phyloP scores from a whole-genome alignment of 2,797 vertebrate species.

The Poecilia picta region DNA sequence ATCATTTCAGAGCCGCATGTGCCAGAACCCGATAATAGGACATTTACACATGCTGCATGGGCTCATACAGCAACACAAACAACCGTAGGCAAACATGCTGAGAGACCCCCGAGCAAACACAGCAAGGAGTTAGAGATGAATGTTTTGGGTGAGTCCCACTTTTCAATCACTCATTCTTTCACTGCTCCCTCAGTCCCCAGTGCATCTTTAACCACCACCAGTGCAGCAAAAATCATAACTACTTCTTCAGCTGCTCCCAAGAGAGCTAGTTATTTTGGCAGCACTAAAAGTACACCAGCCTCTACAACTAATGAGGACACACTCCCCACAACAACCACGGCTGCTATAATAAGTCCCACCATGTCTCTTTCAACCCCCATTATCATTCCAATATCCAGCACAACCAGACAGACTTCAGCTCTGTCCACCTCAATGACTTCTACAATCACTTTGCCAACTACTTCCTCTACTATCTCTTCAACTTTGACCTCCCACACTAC shows the following conservation, averaged over 20 bases:
- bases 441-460: slow-evolving; percentile 20
- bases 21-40: slow-evolving; percentile 17
- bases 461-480: not conserved
- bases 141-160: slow-evolving; percentile 30
- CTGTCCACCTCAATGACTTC: slow-evolving; percentile 23
- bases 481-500: slow-evolving; percentile 12
- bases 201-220: slow-evolving; percentile 16
- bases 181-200: slow-evolving; percentile 21
- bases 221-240: slow-evolving; percentile 36
- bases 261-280: slow-evolving; percentile 22
- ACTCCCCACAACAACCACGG: slow-evolving; percentile 25
- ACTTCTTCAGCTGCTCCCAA: slow-evolving; percentile 28
- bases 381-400: slow-evolving; percentile 52
- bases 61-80: slow-evolving; percentile 36
- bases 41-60: slow-evolving; percentile 36
- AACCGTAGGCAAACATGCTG: slow-evolving; percentile 41
- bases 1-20: slow-evolving; percentile 25
- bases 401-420: slow-evolving; percentile 25
- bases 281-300: slow-evolving; percentile 23
- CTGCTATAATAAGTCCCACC: slow-evolving; percentile 22
- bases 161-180: slow-evolving; percentile 33
- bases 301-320: slow-evolving; percentile 26
- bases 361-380: slow-evolving; percentile 25
- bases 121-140: slow-evolving; percentile 47
- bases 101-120: slow-evolving; percentile 42